Base-by-base conservation (phyloP, 1,140 invertebrate genomes). In the Pseudomyrmex flavicornis region DNA sequence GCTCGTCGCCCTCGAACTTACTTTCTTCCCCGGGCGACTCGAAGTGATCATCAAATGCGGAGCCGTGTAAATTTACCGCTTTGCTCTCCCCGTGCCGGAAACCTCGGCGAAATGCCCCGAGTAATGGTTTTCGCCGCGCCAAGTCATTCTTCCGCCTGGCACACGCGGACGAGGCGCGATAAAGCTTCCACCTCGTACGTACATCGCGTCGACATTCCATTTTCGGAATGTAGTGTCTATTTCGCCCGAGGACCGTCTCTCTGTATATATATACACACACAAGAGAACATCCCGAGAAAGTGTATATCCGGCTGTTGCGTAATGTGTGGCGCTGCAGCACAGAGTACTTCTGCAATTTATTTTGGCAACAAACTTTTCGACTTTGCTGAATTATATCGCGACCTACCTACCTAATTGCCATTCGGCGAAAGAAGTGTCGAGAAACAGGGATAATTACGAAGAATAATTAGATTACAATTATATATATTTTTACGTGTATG, bases 201-300 rank as follows among this genome's bases (percentile, higher is more conserved):
- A 79, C 52, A 69, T 79, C 65, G 63, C 65, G 75, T 69, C 63
- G 75, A 79, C 75, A 79, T 79, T 79, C 75, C 75, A 79, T 79
- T 69, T 79, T 79, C 75, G 75, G 75, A 79, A 79, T 79, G 75
- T 79, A 79, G 52, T 58, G 52, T 46, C 65, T 79, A 69, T 69
- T 26, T 52, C 65, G 35, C 44, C 44, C 52, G 52, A 65, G 75
- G 75, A 69, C 75, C 63, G 44, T 52, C 75, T 69, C 75, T 58
- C 5, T 35, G 7, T 35, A 35, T 35, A 35, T 35, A 35, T 35
- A 35, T 35, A 35, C 0, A 35, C 35, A 35, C 35, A 35, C 35
- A 35, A 75, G 46, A 75, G 20, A 69, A 52, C 54, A 44, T 79
- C 44, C 52, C 20, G 35, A 44, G 75, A 48, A 69, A 69, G 65